A percentile compares a stretch with the other conserved stretches of the same genome.
Evolutionary conservation across 2,888 invertebrate genomes (phyloP).

Genomic region (Ptychoptera contaminata): DNA sequence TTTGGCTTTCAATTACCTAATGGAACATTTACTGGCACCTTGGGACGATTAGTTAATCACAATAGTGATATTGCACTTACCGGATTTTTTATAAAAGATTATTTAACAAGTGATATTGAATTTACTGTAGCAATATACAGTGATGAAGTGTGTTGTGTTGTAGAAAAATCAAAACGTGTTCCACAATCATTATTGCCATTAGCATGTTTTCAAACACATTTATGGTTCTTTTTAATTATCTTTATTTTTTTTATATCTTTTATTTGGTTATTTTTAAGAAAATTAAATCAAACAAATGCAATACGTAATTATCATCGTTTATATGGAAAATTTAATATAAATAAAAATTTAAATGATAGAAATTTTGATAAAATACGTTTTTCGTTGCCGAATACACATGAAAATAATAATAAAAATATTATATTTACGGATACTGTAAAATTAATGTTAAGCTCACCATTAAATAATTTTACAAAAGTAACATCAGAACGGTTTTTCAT

Average conservation of each 20-base stretch:
- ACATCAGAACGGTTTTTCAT: conserved; percentile 27
- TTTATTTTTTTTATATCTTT: conserved; percentile 15
- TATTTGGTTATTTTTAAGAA: conserved; percentile 19
- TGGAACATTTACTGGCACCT: conserved; percentile 25
- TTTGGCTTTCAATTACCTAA: conserved; percentile 23
- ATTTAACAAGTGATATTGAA: conserved; percentile 22
- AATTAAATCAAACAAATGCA: conserved; percentile 5
- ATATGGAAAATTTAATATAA: not conserved
- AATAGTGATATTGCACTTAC: conserved; percentile 27
- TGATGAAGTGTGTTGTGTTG: conserved; percentile 29
- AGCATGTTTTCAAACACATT: conserved; percentile 21
- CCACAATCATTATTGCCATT: conserved; percentile 28
- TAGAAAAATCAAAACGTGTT: conserved; percentile 26
- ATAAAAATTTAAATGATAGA: not conserved
- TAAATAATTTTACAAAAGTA: conserved; percentile 23
- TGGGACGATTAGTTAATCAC: conserved; percentile 22
- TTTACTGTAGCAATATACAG: conserved; percentile 26
- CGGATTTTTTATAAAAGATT: conserved; percentile 31
- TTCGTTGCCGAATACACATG: not conserved
- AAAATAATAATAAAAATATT: conserved; percentile 9
- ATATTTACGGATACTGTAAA: conserved; percentile 25
- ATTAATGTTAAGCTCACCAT: conserved; percentile 24
- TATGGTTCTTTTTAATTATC: conserved; percentile 25
- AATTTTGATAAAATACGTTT: not conserved
- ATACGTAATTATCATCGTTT: conserved; percentile 3